These are phyloP conservation scores for Hippolais icterina DNA, from an alignment of 2,113 vertebrate species.

Conservation along the genomic window DNA sequence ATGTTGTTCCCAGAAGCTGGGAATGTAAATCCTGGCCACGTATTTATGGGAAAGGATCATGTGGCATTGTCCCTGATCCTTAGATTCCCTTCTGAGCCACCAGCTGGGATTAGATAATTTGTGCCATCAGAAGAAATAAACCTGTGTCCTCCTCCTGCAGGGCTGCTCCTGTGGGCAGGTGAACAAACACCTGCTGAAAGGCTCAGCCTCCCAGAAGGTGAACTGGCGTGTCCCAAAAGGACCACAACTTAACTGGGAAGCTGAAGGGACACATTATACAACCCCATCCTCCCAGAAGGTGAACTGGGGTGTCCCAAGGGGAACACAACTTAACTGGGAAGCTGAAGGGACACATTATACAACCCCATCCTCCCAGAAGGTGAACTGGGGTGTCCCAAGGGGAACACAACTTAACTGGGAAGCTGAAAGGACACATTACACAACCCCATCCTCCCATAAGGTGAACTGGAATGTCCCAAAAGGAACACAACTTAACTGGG, in stretches of 20 bases:
- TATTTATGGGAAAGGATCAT: background rate
- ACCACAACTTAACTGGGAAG: background rate
- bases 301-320: background rate
- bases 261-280: background rate
- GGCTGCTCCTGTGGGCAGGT: background rate
- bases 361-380: background rate
- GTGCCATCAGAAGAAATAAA: background rate
- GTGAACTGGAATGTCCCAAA: background rate
- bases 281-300: background rate
- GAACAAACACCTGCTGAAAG: background rate
- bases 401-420: background rate
- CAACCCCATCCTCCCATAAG: background rate
- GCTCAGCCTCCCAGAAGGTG: background rate
- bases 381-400: background rate
- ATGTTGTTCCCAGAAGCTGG: background rate
- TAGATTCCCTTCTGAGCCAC: background rate
- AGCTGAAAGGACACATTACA: background rate
- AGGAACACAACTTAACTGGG: background rate
- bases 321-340: background rate
- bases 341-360: background rate
- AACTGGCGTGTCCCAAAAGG: background rate
- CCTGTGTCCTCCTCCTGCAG: background rate
- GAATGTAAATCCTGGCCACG: background rate
- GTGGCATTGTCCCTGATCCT: background rate
- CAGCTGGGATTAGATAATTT: background rate